Evolutionary conservation across 2,797 vertebrate genomes (phyloP).

Genomic region (Coendou prehensilis): DNA sequence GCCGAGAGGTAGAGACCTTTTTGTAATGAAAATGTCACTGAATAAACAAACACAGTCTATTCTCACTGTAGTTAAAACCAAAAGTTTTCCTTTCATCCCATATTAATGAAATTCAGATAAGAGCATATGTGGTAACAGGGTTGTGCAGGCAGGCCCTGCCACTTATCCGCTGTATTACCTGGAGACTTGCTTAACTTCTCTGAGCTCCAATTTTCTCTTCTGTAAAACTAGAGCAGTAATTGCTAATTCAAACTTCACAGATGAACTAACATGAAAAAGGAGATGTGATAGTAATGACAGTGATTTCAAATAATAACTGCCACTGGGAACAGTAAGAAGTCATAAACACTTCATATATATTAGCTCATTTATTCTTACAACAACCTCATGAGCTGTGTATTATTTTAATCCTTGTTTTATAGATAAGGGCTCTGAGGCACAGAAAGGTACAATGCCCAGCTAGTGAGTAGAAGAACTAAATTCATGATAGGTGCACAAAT

Average conservation of each 20-base stretch:
- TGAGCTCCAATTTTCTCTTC: conserved; percentile 28
- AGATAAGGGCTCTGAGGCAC: neutral
- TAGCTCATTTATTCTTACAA: conserved; percentile 44
- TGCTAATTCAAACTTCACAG: conserved; percentile 23
- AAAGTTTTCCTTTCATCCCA: neutral
- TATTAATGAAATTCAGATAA: conserved; percentile 36
- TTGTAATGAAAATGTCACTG: conserved; percentile 38
- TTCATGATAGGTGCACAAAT: neutral
- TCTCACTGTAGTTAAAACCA: conserved; percentile 30
- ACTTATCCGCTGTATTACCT: neutral
- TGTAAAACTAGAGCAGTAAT: conserved; percentile 30
- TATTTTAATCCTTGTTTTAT: conserved; percentile 54
- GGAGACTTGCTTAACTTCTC: conserved; percentile 38
- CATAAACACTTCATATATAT: neutral
- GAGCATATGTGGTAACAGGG: neutral
- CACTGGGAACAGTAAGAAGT: conserved; percentile 21
- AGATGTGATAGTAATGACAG: neutral
- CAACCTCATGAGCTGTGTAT: neutral
- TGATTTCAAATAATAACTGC: conserved; percentile 53
- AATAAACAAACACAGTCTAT: conserved; percentile 31
- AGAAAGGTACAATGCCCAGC: neutral
- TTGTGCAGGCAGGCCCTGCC: neutral
- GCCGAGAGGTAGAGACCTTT: neutral
- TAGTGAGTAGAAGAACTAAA: conserved; percentile 12
- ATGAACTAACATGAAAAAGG: conserved; percentile 23